Evolutionary conservation across 1,140 invertebrate species (phyloP).

Genomic region (Lucilia sericata): DNA sequence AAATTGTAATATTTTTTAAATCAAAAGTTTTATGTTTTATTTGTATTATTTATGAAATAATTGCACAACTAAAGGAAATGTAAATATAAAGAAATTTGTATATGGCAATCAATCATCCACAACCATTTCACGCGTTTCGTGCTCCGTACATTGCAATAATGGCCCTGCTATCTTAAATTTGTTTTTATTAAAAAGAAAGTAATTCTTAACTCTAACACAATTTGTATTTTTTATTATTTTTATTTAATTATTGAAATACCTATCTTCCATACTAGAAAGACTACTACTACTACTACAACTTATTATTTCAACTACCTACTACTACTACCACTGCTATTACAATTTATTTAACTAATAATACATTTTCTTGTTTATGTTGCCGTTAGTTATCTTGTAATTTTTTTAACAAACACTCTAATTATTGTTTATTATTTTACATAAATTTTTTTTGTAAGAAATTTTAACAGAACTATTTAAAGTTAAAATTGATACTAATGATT

Average conservation of each 20-base stretch:
- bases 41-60: neutral
- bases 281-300: neutral
- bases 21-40: conserved; percentile 44
- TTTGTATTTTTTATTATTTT: neutral
- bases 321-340: neutral
- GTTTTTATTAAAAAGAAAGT: conserved; percentile 46
- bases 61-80: conserved; percentile 14
- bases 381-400: conserved; percentile 25
- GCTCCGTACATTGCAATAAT: neutral
- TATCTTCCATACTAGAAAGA: neutral
- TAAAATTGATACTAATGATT: too few relatives aligned
- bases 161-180: conserved; percentile 34
- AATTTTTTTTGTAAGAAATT: neutral
- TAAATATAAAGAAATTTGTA: conserved; percentile 31
- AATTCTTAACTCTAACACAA: conserved; percentile 48
- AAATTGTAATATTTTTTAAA: conserved; percentile 40
- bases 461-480: too few relatives aligned
- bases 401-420: conserved; percentile 8
- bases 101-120: conserved; percentile 19
- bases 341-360: neutral
- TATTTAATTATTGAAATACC: neutral
- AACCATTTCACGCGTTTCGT: conserved; percentile 7
- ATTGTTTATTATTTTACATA: neutral
- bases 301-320: neutral
- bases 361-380: conserved; percentile 37